Conservation (phyloP, 2,113 vertebrate genomes). For the Aspiorhynchus laticeps region DNA sequence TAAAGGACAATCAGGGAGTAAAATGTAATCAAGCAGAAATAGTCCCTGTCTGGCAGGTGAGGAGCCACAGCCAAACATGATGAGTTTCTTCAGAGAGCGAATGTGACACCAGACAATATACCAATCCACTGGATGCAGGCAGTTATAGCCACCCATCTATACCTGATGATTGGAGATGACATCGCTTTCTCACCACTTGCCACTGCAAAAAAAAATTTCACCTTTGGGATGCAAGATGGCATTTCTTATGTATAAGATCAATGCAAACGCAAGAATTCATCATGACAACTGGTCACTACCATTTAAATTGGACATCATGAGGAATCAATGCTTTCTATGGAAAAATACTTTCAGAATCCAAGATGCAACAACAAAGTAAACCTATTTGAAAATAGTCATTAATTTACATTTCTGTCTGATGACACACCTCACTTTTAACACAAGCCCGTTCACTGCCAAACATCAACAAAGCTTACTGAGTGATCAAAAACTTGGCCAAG, state of each 20-base stretch:
- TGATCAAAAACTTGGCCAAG: not conserved
- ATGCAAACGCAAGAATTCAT: not conserved
- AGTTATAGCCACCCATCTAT: constrained; percentile 16
- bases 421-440: not conserved
- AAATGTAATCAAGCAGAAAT: constrained; percentile 48
- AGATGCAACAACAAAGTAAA: not conserved
- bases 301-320: not conserved
- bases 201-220: not conserved
- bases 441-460: not conserved
- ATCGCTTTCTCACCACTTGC: not conserved
- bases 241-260: not conserved
- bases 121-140: constrained; percentile 28
- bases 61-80: constrained; percentile 29
- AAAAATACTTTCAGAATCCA: not conserved
- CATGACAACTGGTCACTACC: not conserved
- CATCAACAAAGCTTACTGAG: not conserved
- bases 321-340: not conserved
- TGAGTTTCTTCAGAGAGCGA: constrained; percentile 46
- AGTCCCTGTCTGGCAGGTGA: constrained; percentile 36
- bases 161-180: not conserved
- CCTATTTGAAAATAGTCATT: not conserved
- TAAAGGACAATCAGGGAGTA: constrained; percentile 52
- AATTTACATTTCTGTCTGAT: not conserved
- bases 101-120: constrained; percentile 46
- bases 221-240: not conserved